phyloP scores from a whole-genome alignment of 2,113 vertebrate genomes.

The Ceyx melanurus region DNA sequence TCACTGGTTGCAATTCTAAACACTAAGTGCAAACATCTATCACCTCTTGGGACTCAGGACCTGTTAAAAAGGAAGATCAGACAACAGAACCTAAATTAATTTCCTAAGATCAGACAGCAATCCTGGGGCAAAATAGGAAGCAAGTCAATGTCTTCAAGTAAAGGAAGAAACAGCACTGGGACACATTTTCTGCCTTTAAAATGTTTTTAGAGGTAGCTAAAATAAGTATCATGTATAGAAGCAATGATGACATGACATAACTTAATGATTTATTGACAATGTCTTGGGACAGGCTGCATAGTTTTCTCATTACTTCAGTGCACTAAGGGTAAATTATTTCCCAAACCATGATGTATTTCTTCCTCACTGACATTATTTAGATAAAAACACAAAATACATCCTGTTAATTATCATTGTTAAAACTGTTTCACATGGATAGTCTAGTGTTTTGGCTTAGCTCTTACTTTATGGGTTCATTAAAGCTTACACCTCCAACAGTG shows the following conservation, averaged over 20 bases:
- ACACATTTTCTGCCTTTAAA: not conserved
- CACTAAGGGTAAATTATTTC: not conserved
- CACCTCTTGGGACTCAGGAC: not conserved
- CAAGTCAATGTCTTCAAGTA: not conserved
- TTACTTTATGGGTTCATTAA: conserved; percentile 24
- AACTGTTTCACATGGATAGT: not conserved
- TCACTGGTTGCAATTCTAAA: accelerated
- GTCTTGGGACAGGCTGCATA: not conserved
- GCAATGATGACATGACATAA: not conserved
- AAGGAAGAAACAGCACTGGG: not conserved
- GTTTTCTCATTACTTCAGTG: not conserved
- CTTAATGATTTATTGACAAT: not conserved
- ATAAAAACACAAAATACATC: conserved; percentile 26
- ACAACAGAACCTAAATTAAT: not conserved
- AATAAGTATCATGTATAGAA: not conserved
- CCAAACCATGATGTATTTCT: not conserved
- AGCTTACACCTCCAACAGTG: conserved; percentile 12
- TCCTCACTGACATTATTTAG: not conserved
- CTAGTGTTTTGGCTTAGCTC: conserved; percentile 17
- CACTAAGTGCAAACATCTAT: not conserved
- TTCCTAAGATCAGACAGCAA: not conserved
- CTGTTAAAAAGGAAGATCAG: not conserved
- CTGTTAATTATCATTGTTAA: not conserved
- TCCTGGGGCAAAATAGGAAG: not conserved
- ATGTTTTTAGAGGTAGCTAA: not conserved